Conservation (phyloP, 2,888 invertebrate species). For the Cyaniris semiargus region DNA sequence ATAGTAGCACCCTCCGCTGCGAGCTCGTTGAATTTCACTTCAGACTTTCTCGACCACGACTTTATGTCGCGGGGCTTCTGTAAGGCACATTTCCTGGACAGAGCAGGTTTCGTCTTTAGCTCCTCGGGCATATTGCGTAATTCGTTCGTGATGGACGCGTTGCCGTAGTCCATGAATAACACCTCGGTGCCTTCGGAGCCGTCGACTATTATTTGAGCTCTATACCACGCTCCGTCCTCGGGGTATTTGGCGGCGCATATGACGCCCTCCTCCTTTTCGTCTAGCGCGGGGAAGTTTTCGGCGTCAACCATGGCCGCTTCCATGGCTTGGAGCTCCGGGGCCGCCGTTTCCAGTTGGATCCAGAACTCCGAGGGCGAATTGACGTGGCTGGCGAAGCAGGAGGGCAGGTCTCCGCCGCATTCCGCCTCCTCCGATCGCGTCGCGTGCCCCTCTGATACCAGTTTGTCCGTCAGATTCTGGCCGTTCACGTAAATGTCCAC, state of each 20-base stretch:
- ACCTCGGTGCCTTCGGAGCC: conserved; percentile 81
- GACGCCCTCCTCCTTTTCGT: conserved; percentile 69
- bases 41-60: conserved; percentile 84
- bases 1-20: conserved; percentile 85
- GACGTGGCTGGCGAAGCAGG: conserved; percentile 87
- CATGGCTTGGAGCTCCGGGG: conserved; percentile 79
- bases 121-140: conserved; percentile 81
- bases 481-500: conserved; percentile 84
- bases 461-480: conserved; percentile 80
- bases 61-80: conserved; percentile 79
- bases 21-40: conserved; percentile 83
- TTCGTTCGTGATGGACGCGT: conserved; percentile 80
- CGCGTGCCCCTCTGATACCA: conserved; percentile 82
- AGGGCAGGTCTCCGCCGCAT: conserved; percentile 77
- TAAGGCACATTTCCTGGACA: conserved; percentile 83
- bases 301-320: conserved; percentile 79
- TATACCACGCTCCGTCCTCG: conserved; percentile 84
- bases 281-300: conserved; percentile 75
- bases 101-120: conserved; percentile 78
- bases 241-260: conserved; percentile 84
- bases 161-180: conserved; percentile 85
- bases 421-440: conserved; percentile 74
- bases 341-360: conserved; percentile 86
- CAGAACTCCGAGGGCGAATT: conserved; percentile 89
- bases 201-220: conserved; percentile 82